Base-by-base conservation (phyloP, 1,140 invertebrate genomes). In the Trichogramma pretiosum region DNA sequence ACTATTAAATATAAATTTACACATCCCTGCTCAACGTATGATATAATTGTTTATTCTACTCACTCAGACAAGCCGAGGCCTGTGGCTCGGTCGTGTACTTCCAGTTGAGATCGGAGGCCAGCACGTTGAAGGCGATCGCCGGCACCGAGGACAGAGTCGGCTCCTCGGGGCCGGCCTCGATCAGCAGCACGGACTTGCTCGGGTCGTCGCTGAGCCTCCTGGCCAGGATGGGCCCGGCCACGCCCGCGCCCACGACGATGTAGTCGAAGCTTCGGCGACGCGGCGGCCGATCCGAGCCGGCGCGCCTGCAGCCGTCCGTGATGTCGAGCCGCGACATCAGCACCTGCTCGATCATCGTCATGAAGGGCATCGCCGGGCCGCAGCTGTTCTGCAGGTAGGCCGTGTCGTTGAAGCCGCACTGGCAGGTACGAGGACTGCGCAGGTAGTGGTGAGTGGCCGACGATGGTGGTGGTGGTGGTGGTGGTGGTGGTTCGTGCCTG, bases 121-220 rank as follows among this genome's bases (percentile, higher is more conserved):
- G 54, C 11, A 47, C 60, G 35, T 60, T 73, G 70, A 33, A 83
- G 46, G 81, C 77, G 3, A 82, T 68, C 3, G 76, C 76, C 10
- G 84, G 83, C 16, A 84, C 74, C 22, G 78, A 78, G 3, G 80
- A 80, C 11, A 82, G 74, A 21, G 78, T 74, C 3, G 81, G 80
- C 61, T 87, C 85, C 63, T 85, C 81, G 1, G 76, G 78, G 2
- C 85, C 86, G 4, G 85, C 85, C 73, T 89, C 86, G 52, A 75
- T 63, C 50, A 81, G 75, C 48, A 72, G 70, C 38, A 73, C 74
- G 48, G 9, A 74, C 63, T 42, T 65, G 72, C 55, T 69, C n/a
- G n/a, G n/a, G 48, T 56, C 53, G 21, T 68, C 65, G 36, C 64
- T 59, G 11, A 71, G 49, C 68, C 75, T 62, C 56, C 67, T 64